Conservation (phyloP, 1,140 invertebrate genomes). For the Drosophila saltans region DNA sequence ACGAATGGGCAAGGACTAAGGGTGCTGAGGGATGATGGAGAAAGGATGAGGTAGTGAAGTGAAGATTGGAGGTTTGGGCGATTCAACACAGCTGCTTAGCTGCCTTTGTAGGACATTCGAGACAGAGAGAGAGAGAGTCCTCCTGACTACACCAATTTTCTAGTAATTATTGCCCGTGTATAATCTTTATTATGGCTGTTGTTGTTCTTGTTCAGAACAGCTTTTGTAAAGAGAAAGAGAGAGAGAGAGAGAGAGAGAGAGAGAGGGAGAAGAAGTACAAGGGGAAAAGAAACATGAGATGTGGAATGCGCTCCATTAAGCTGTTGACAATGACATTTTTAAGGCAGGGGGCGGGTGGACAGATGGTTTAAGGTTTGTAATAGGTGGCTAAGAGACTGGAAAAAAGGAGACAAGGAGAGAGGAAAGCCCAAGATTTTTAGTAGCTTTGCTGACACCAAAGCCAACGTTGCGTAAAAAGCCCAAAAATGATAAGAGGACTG, state of each 20-base stretch:
- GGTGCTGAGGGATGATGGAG: neutral
- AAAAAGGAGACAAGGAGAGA: neutral
- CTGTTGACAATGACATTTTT: slow-evolving; percentile 76
- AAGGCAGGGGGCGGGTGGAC: slow-evolving; percentile 20
- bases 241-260: neutral
- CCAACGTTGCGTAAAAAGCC: slow-evolving; percentile 17
- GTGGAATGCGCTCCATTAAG: slow-evolving; percentile 73
- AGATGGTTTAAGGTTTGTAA: slow-evolving; percentile 26
- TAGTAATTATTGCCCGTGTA: slow-evolving; percentile 78
- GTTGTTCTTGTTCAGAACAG: slow-evolving; percentile 28
- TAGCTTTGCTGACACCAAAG: slow-evolving; percentile 9
- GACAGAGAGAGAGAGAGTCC: neutral
- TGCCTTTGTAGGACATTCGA: slow-evolving; percentile 36
- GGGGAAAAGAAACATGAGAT: slow-evolving; percentile 33
- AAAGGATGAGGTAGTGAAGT: neutral
- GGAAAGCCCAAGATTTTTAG: slow-evolving; percentile 4
- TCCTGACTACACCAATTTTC: slow-evolving; percentile 45
- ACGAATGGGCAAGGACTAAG: too few species aligned
- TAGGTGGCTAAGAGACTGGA: neutral
- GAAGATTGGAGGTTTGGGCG: neutral
- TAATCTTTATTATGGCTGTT: slow-evolving; percentile 77
- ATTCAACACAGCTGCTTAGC: slow-evolving; percentile 45
- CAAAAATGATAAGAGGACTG: slow-evolving; percentile 16
- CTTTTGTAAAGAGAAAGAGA: neutral
- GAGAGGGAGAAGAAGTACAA: neutral